Percentiles rank a stretch among this genome's conserved stretches.
phyloP scores from a whole-genome alignment of 2,888 invertebrate genomes.

The Tanypteryx hageni region DNA sequence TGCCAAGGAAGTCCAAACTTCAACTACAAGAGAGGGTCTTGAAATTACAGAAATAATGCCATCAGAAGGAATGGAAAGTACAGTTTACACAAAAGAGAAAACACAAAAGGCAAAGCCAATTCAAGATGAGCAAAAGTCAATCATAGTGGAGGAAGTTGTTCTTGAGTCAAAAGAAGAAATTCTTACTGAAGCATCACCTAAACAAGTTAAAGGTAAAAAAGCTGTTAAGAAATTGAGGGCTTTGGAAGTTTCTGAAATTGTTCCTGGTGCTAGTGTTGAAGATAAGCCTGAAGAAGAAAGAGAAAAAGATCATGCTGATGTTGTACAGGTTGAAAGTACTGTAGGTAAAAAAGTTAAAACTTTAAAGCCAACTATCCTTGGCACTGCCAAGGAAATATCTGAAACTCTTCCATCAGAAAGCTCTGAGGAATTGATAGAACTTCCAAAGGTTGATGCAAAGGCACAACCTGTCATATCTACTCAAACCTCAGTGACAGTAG shows the following conservation, averaged over 20 bases:
- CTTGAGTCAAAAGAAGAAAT: constrained; percentile 34
- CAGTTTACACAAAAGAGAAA: background rate
- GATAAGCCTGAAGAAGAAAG: background rate
- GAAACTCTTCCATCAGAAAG: background rate
- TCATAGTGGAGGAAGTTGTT: constrained; percentile 35
- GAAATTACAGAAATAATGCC: constrained; percentile 30
- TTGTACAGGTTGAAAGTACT: background rate
- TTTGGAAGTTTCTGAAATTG: constrained; percentile 30
- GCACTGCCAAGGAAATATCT: background rate
- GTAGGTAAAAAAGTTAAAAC: background rate
- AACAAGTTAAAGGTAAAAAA: background rate
- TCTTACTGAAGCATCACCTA: background rate
- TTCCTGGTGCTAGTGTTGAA: constrained; percentile 10
- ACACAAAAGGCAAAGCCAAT: background rate
- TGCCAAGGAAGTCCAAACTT: background rate
- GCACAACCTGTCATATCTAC: constrained; percentile 24
- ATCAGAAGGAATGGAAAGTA: constrained; percentile 26
- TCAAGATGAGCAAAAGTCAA: constrained; percentile 35
- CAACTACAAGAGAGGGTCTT: background rate
- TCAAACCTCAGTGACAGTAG: constrained; percentile 9
- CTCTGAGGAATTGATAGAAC: background rate
- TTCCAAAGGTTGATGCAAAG: background rate
- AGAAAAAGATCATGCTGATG: constrained; percentile 34
- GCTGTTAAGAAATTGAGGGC: constrained; percentile 24
- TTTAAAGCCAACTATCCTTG: constrained; percentile 10